Evolutionary conservation across 2,888 invertebrate species (phyloP).

Genomic region (Dorcus parallelipipedus): DNA sequence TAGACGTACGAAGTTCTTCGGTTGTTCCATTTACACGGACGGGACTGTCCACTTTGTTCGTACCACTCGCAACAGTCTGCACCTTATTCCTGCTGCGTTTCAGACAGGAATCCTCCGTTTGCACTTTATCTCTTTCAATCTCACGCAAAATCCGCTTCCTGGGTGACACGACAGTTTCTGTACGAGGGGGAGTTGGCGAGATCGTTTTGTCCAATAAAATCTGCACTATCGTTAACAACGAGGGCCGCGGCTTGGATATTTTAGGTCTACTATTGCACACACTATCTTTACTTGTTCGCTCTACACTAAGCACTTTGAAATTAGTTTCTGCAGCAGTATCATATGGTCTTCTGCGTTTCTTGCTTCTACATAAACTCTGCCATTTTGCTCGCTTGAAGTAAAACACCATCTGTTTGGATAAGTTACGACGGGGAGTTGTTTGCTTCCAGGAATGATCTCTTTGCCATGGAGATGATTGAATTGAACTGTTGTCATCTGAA

Average conservation of each 20-base stretch:
- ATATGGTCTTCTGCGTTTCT: conserved; percentile 27
- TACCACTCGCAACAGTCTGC: conserved; percentile 17
- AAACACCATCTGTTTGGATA: conserved; percentile 71
- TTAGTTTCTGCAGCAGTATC: conserved; percentile 23
- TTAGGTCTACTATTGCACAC: conserved; percentile 30
- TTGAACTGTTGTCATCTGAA: conserved; percentile 87
- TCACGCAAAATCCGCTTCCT: conserved; percentile 79
- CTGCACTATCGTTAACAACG: conserved; percentile 39
- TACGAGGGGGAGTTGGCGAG: conserved; percentile 37
- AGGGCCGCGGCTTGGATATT: conserved; percentile 27
- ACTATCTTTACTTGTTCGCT: conserved; percentile 27
- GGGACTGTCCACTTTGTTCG: conserved; percentile 30
- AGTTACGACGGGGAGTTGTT: conserved; percentile 68
- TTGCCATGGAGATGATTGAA: conserved; percentile 89
- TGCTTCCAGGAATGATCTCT: conserved; percentile 90
- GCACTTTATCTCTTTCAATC: conserved; percentile 56
- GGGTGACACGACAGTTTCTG: conserved; percentile 67
- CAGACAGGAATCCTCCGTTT: conserved; percentile 36
- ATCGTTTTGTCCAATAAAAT: conserved; percentile 38
- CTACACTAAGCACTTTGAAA: conserved; percentile 19
- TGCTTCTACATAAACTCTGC: conserved; percentile 30
- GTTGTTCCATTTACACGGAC: conserved; percentile 35
- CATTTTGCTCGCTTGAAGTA: conserved; percentile 61
- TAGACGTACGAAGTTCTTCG: conserved; percentile 31
- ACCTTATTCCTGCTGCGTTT: conserved; percentile 41